Evolutionary conservation across 2,113 vertebrate species (phyloP).

Genomic region (Tautogolabrus adspersus): DNA sequence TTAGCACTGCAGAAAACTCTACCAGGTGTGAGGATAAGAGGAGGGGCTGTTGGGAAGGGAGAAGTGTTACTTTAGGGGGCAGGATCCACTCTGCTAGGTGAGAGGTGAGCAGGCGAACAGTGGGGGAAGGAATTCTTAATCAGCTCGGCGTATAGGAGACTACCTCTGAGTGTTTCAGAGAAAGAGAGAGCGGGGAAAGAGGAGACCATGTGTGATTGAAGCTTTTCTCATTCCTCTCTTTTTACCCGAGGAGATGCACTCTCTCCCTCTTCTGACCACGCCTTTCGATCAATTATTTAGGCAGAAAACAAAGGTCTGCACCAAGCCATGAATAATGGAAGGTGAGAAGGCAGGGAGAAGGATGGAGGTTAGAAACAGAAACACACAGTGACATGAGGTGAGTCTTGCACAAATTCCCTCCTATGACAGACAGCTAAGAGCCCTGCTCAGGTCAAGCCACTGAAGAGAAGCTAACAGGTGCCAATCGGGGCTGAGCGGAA

Average conservation of each 20-base stretch:
- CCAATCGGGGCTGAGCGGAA: conserved; percentile 15
- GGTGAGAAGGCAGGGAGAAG: conserved; percentile 66
- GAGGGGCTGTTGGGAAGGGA: conserved; percentile 7
- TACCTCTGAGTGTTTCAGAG: conserved; percentile 28
- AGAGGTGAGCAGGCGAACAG: conserved; percentile 59
- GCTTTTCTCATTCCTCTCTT: conserved; percentile 45
- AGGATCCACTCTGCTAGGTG: conserved; percentile 47
- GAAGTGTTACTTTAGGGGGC: conserved; percentile 28
- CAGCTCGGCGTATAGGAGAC: conserved; percentile 18
- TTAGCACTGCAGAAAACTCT: conserved; percentile 16
- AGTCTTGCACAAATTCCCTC: conserved; percentile 52
- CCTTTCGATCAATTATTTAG: conserved; percentile 79
- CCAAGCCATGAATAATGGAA: conserved; percentile 79
- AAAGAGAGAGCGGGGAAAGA: conserved; percentile 15
- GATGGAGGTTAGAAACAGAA: conserved; percentile 67
- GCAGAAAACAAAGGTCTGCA: conserved; percentile 78
- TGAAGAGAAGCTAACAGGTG: conserved; percentile 55
- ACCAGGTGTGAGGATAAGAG: conserved; percentile 6
- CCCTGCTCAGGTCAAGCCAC: conserved; percentile 43
- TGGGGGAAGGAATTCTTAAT: conserved; percentile 62
- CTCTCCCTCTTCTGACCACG: conserved; percentile 58
- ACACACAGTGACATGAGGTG: conserved; percentile 58
- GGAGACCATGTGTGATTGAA: conserved; percentile 3
- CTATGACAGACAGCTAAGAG: conserved; percentile 57
- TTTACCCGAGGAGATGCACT: conserved; percentile 36